phyloP scores from a whole-genome alignment of 2,797 vertebrate genomes.

The Coracias cyanogaster region DNA sequence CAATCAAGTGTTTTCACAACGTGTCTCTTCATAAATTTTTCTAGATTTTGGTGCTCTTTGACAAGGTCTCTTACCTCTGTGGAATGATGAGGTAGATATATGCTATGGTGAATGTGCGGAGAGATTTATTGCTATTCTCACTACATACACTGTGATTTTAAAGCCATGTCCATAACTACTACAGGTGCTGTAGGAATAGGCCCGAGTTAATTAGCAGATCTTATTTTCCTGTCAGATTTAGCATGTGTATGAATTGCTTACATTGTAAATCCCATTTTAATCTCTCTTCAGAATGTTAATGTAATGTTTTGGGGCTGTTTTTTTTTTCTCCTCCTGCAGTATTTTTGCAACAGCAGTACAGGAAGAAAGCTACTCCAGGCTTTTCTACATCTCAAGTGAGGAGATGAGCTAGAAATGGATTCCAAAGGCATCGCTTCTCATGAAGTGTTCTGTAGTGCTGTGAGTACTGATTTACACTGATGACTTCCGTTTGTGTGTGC shows the following conservation, averaged over 20 bases:
- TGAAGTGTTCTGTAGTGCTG: neutral
- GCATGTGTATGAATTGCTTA: neutral
- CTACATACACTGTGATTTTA: neutral
- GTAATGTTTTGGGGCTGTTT: fast-evolving
- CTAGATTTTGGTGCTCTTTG: neutral
- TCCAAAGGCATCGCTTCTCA: neutral
- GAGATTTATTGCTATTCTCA: neutral
- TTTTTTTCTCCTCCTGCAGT: neutral
- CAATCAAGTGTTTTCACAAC: neutral
- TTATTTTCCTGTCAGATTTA: neutral
- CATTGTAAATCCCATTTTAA: neutral
- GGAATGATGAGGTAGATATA: neutral
- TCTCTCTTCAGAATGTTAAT: neutral
- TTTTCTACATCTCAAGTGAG: neutral
- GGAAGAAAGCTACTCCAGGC: neutral
- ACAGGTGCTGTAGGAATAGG: neutral
- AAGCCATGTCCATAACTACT: neutral
- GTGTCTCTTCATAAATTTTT: neutral
- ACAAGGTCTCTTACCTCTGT: neutral
- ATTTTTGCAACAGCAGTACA: neutral
- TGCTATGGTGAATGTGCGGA: neutral
- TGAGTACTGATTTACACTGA: neutral
- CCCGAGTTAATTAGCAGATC: neutral
- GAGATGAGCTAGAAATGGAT: neutral
- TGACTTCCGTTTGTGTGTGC: neutral